Percentiles rank a stretch among this genome's conserved stretches.
Conservation (phyloP, 1,140 invertebrate genomes). For the Bombus vancouverensis region DNA sequence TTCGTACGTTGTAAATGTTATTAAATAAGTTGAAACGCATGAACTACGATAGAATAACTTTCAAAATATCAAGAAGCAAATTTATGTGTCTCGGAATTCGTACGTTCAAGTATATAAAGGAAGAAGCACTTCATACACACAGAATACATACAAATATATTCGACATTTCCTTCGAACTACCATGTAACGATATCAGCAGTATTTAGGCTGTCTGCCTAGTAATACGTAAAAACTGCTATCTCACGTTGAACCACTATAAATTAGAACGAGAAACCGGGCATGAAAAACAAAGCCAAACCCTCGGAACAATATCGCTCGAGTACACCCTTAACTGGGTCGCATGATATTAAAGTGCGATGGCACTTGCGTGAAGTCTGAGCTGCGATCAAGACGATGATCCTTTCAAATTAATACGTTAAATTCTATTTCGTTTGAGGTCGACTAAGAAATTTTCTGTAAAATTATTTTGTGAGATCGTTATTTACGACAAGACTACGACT, state of each 20-base stretch:
- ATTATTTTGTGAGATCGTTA: slow-evolving; percentile 3
- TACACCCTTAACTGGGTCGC: slow-evolving; percentile 16
- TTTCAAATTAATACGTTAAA: neutral
- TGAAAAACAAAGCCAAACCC: slow-evolving; percentile 13
- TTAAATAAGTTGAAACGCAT: too few species aligned
- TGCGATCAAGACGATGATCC: neutral
- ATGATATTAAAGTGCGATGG: slow-evolving; percentile 28
- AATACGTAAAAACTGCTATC: neutral
- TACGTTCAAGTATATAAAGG: too few species aligned
- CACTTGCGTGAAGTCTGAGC: neutral
- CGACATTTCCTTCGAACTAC: neutral
- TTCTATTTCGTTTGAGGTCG: neutral
- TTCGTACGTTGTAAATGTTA: too few species aligned
- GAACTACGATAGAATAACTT: too few species aligned
- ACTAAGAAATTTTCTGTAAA: neutral
- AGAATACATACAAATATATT: too few species aligned
- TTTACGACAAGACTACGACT: neutral
- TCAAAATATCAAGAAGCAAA: too few species aligned
- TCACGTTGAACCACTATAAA: neutral
- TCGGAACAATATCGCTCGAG: neutral
- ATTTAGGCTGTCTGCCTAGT: neutral
- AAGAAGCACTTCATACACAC: too few species aligned
- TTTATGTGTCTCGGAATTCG: too few species aligned
- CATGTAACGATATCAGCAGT: neutral
- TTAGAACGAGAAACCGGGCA: neutral